Evolutionary conservation across 2,797 vertebrate species (phyloP).

Genomic region (Bovichtus diacanthus): DNA sequence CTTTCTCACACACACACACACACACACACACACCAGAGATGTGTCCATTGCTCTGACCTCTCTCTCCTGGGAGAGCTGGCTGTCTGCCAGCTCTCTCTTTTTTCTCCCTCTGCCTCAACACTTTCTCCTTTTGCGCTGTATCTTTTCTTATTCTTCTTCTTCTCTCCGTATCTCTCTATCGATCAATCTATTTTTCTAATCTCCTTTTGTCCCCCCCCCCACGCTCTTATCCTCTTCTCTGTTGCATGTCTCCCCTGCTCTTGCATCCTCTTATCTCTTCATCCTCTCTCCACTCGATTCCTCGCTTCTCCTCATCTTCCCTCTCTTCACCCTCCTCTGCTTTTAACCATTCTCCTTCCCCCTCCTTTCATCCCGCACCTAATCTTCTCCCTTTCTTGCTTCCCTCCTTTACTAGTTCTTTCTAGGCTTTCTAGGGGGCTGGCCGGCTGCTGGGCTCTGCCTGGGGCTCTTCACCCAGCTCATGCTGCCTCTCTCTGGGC

Average conservation of each 20-base stretch:
- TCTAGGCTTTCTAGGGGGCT: conserved; percentile 38
- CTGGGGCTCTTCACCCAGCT: conserved; percentile 59
- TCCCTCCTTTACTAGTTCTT: conserved; percentile 39
- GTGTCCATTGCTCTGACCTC: conserved; percentile 81
- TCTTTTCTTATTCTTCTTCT: conserved; percentile 54
- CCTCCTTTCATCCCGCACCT: conserved; percentile 13
- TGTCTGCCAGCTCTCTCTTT: conserved; percentile 66
- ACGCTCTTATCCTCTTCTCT: conserved; percentile 60
- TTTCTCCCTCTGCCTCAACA: conserved; percentile 59
- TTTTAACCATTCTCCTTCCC: conserved; percentile 12
- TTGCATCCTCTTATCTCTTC: conserved; percentile 72
- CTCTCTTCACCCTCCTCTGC: conserved; percentile 21
- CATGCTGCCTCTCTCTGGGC: conserved; percentile 71
- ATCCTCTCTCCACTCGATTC: conserved; percentile 58
- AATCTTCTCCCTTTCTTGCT: not conserved
- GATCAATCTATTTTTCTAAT: conserved; percentile 75
- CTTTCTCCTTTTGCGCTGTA: conserved; percentile 56
- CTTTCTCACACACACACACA: conserved; percentile 43
- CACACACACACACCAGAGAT: conserved; percentile 67
- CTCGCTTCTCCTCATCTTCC: conserved; percentile 33
- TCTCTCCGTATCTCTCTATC: conserved; percentile 64
- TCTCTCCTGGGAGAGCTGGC: conserved; percentile 75
- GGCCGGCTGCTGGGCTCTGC: conserved; percentile 54
- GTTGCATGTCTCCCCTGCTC: conserved; percentile 64
- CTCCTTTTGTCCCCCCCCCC: conserved; percentile 61